Percentiles rank a stretch among this genome's conserved stretches.
These are phyloP conservation scores for Phyto melanocephala DNA, from an alignment of 2,888 invertebrate genomes.

Conservation along the genomic window DNA sequence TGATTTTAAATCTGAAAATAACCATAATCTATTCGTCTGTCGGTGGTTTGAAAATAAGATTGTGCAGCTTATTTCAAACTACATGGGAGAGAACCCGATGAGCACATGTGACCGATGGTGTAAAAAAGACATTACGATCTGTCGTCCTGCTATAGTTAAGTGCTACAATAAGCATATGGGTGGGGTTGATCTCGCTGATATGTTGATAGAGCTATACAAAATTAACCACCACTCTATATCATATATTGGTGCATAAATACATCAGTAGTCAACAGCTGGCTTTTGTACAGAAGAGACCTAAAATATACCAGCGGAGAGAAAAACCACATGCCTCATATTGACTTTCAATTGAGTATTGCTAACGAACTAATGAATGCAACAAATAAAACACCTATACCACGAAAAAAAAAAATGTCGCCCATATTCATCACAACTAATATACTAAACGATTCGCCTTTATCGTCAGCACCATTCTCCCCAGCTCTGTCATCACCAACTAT, in stretches of 20 bases:
- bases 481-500: too few relatives aligned
- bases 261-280: slow-evolving; percentile 51
- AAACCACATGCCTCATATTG: slow-evolving; percentile 54
- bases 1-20: slow-evolving; percentile 60
- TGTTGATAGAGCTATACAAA: slow-evolving; percentile 59
- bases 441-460: too few relatives aligned
- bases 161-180: slow-evolving; percentile 58
- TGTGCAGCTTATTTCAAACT: slow-evolving; percentile 62
- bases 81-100: slow-evolving; percentile 50
- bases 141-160: background rate
- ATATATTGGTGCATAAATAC: too few relatives aligned
- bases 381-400: too few relatives aligned
- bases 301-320: slow-evolving; percentile 29
- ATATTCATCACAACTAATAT: too few relatives aligned
- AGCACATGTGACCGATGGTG: slow-evolving; percentile 60
- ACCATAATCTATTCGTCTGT: slow-evolving; percentile 59
- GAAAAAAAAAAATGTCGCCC: too few relatives aligned
- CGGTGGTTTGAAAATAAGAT: slow-evolving; percentile 64
- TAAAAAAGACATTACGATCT: slow-evolving; percentile 43
- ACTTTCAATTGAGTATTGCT: slow-evolving; percentile 60
- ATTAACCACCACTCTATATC: slow-evolving; percentile 36
- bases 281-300: slow-evolving; percentile 58
- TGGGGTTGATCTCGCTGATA: slow-evolving; percentile 62
- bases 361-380: slow-evolving; percentile 51
- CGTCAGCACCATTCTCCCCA: too few relatives aligned